phyloP scores from a whole-genome alignment of 2,888 invertebrate species.

The Cacoxenus indagator region DNA sequence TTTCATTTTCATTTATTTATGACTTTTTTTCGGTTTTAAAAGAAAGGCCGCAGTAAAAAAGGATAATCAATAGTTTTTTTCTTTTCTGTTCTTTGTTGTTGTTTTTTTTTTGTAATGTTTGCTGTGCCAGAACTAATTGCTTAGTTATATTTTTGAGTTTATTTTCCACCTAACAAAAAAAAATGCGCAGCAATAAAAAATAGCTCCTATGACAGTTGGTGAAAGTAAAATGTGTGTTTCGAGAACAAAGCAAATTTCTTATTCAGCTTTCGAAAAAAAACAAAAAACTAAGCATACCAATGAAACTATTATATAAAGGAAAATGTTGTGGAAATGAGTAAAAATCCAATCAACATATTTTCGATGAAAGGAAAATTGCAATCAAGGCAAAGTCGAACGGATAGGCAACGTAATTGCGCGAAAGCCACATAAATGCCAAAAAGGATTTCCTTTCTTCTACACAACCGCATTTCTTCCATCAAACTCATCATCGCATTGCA shows the following conservation, averaged over 20 bases:
- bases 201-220: slow-evolving; percentile 19
- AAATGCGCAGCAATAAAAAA: slow-evolving; percentile 48
- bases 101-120: slow-evolving; percentile 35
- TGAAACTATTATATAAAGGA: not conserved
- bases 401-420: slow-evolving; percentile 40
- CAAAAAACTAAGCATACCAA: not conserved
- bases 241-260: too few relatives aligned
- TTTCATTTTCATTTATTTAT: slow-evolving; percentile 37
- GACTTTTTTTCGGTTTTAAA: slow-evolving; percentile 29
- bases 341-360: slow-evolving; percentile 26
- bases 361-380: slow-evolving; percentile 5
- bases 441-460: slow-evolving; percentile 46
- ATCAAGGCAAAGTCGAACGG: slow-evolving; percentile 9
- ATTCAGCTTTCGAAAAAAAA: too few relatives aligned
- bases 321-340: not conserved
- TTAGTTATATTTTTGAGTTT: slow-evolving; percentile 18
- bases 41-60: slow-evolving; percentile 14
- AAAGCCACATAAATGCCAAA: slow-evolving; percentile 44
- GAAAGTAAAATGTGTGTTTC: slow-evolving; percentile 21
- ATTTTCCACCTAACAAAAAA: not conserved
- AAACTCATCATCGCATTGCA: slow-evolving; percentile 17
- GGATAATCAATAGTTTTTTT: slow-evolving; percentile 28
- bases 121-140: slow-evolving; percentile 50
- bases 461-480: slow-evolving; percentile 23
- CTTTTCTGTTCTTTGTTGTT: too few relatives aligned